phyloP scores from a whole-genome alignment of 2,113 vertebrate species.

The Spea multiplicata region DNA sequence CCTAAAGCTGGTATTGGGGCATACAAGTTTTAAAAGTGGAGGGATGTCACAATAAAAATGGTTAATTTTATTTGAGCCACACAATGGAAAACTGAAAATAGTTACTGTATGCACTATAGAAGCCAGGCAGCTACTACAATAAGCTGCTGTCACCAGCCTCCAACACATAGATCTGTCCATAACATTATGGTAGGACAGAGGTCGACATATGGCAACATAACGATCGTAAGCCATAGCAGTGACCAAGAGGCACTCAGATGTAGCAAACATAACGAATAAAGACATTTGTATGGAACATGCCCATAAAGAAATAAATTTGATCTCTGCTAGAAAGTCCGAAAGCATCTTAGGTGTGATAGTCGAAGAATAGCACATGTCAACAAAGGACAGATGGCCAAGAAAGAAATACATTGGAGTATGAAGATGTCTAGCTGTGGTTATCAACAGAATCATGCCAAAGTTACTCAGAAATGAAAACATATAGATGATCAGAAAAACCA shows the following conservation, averaged over 20 bases:
- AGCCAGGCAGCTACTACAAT: constrained; percentile 54
- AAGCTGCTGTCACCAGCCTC: constrained; percentile 39
- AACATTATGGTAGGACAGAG: constrained; percentile 51
- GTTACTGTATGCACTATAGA: constrained; percentile 53
- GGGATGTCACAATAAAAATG: constrained; percentile 63
- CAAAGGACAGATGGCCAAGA: constrained; percentile 57
- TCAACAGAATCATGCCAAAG: constrained; percentile 51
- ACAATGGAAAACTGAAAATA: constrained; percentile 53
- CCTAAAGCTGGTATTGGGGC: constrained; percentile 49
- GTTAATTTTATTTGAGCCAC: constrained; percentile 55
- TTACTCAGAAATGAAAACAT: constrained; percentile 53
- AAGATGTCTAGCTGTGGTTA: constrained; percentile 36
- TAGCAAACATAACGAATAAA: constrained; percentile 24
- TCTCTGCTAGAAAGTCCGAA: not conserved
- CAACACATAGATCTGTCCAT: constrained; percentile 52
- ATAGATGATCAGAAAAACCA: constrained; percentile 52
- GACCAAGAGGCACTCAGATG: constrained; percentile 18
- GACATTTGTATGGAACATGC: constrained; percentile 19
- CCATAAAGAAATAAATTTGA: not conserved
- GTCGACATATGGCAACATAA: constrained; percentile 60
- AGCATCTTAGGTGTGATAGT: constrained; percentile 58
- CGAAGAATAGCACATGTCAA: constrained; percentile 59
- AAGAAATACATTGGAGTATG: constrained; percentile 62
- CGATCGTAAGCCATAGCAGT: constrained; percentile 59
- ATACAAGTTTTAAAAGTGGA: constrained; percentile 58